A percentile compares a stretch with the other conserved stretches of the same genome.
These are phyloP conservation scores for Cinclus mexicanus DNA, from an alignment of 2,113 vertebrate species.

Conservation along the genomic window DNA sequence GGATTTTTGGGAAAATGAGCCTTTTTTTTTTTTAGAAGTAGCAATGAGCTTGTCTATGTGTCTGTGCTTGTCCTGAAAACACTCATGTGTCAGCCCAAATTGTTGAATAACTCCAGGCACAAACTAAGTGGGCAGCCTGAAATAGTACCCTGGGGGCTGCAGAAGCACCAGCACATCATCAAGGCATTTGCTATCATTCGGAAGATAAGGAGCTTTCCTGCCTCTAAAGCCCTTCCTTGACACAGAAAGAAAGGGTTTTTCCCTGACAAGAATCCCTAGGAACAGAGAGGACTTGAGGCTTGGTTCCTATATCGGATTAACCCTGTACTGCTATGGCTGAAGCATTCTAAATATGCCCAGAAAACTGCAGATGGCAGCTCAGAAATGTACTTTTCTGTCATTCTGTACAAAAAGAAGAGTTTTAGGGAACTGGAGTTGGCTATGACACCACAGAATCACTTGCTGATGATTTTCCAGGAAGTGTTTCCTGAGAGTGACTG, in stretches of 20 bases:
- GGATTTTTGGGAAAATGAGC: neutral
- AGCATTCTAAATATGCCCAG: neutral
- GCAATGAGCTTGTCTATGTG: neutral
- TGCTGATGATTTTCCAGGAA: neutral
- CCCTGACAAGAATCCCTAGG: neutral
- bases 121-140: neutral
- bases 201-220: constrained; percentile 11
- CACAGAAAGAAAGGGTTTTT: neutral
- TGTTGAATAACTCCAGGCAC: neutral
- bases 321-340: neutral
- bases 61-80: neutral
- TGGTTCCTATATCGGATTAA: neutral
- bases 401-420: neutral
- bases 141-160: neutral
- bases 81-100: neutral
- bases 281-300: neutral
- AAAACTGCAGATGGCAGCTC: neutral
- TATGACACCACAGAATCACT: neutral
- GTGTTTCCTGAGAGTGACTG: neutral
- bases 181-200: neutral
- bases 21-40: neutral
- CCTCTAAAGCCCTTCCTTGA: neutral
- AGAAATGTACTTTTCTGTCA: neutral
- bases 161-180: neutral
- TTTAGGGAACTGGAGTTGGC: neutral